Base-by-base conservation (phyloP, 2,888 invertebrate genomes). In the Bursaphelenchus okinawaensis region DNA sequence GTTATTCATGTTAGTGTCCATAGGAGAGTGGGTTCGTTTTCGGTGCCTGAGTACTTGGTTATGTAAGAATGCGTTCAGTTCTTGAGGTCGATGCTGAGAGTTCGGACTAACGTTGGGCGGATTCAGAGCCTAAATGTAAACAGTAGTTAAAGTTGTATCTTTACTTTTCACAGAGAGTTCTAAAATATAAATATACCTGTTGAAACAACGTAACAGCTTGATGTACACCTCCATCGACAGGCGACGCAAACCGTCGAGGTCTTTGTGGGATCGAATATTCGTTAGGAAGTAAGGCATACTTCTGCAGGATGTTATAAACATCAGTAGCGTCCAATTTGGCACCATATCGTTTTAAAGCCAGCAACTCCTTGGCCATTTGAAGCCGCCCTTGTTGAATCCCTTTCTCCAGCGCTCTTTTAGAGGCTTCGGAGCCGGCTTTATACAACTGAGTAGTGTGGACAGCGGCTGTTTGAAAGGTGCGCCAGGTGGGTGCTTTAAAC, bases 361-460 rank as follows among this genome's bases (percentile, higher is more conserved):
- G 61, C 16, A 69, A 24, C 61, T 67, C 76, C 66, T 79, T 79
- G n/a, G 79, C 79, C 8, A 79, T 62, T 22, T 68, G 64, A 26
- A 70, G 73, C 20, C 76, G 62, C 16, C 80, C 80, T 3, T 70
- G 70, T 16, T 72, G 68, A 56, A 75, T 70, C 26, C 77, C 77
- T 27, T 70, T 73, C 20, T 76, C 76, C 63, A 68, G 72, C 9
- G 73, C 74, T 28, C 70, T 70, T n/a, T 72, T 71, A 52, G 73
- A 69, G 6, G 68, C 65, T 24, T 76, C 77, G 8, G 74, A 16
- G 22, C 70, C 59, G 22, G 72, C 73, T 65, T 76, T 77, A 64
- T 80, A 80, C 24, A 80, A 67, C 56, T 78, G 79, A 16, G 80
- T 80, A 6, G 79, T 77, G 26, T 74, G 70, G 20, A 75, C 77